Conservation (phyloP, 1,140 invertebrate species). For the Frieseomelitta varia region DNA sequence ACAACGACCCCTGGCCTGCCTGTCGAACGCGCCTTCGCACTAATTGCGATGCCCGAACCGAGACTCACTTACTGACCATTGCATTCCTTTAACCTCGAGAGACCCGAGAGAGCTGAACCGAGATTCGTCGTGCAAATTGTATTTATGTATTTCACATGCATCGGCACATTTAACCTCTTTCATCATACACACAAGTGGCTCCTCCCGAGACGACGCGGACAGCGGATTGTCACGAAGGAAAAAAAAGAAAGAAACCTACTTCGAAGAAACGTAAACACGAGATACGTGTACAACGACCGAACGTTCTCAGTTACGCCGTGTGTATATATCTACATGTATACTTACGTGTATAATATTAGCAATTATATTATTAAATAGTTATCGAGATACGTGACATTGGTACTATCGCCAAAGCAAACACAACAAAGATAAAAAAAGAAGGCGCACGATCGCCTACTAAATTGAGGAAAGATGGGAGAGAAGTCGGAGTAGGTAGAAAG, state of each 20-base stretch:
- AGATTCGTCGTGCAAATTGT: background rate
- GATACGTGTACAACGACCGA: background rate
- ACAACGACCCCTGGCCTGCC: slow-evolving; percentile 63
- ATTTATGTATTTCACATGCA: no score
- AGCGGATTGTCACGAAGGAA: background rate
- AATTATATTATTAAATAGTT: no score
- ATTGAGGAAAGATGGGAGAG: background rate
- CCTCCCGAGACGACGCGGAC: background rate
- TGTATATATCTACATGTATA: background rate
- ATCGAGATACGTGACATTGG: background rate
- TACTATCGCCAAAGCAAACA: background rate
- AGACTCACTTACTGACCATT: background rate
- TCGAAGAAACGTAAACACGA: slow-evolving; percentile 14
- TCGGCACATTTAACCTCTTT: background rate
- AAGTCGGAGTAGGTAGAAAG: background rate
- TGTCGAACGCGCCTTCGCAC: slow-evolving; percentile 54
- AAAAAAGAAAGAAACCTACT: slow-evolving; percentile 2
- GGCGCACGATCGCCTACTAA: background rate
- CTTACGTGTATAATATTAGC: background rate
- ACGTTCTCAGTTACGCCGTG: background rate
- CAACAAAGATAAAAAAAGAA: background rate
- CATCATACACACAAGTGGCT: slow-evolving; percentile 22
- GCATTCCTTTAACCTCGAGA: no score
- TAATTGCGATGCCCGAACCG: slow-evolving; percentile 56
- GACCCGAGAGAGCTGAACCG: background rate